Base-by-base conservation (phyloP, 2,797 vertebrate species). In the Coreius guichenoti region DNA sequence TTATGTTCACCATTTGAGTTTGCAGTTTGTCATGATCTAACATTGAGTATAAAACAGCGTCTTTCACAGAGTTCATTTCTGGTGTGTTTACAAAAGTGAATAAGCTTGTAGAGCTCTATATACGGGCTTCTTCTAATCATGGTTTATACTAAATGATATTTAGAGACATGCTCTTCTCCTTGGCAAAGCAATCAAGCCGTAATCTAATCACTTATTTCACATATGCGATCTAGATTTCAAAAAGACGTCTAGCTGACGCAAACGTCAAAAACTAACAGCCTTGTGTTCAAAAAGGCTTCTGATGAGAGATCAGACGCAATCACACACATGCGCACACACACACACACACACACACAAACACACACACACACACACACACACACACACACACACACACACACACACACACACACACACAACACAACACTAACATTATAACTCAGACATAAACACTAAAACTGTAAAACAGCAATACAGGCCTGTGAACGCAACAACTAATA, bases 141-240 rank as follows among this genome's bases (percentile, higher is more conserved):
- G 82, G 45, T 83, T 76, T 83, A 76, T 83, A 54, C 67, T 17
- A 76, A 83, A 76, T 83, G 9, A 83, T 83, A 67, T 83, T 76
- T 83, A 39, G 72, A 83, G 73, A 76, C 58, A 54, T 14, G 31
- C 81, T 75, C 81, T 83, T 83, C 72, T 83, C 73, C n/a, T 67
- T 67, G 58, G 82, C 61, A 73, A 82, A 73, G 80, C 54, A 83
- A 83, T 83, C 82, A 76, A 83, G 82, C 11, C 11, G 23, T 76
- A 83, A 83, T 83, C 58, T 3, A 83, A 76, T 76, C 72, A 83
- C 72, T 68, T 75, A 75, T 76, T 83, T 76, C 72, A 13, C 81
- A 39, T 76, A 76, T 21, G 58, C 58, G 7, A 76, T 83, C 58
- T 83, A 83, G 72, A 39, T 72, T 82, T 76, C 61, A 75, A 75